A percentile compares a stretch with the other conserved stretches of the same genome.
These are phyloP conservation scores for Mixornis gularis DNA, from an alignment of 2,113 vertebrate genomes.

Conservation along the genomic window DNA sequence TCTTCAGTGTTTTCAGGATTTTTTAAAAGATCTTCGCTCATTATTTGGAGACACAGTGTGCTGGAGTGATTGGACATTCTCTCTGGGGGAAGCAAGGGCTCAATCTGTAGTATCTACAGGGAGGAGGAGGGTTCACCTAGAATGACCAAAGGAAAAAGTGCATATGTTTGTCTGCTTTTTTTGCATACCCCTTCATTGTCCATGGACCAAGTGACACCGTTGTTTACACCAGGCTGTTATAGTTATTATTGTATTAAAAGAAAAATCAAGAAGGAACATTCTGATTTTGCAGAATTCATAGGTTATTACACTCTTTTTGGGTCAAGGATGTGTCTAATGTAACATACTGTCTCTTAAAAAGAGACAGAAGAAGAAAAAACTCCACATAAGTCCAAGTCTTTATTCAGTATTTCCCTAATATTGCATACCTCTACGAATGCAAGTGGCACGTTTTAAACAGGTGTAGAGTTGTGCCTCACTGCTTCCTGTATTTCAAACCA, in stretches of 20 bases:
- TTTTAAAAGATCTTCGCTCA: background rate
- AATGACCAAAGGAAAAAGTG: background rate
- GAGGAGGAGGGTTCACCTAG: background rate
- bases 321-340: background rate
- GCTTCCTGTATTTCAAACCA: constrained; percentile 16
- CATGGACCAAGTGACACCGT: background rate
- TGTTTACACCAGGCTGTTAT: background rate
- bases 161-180: background rate
- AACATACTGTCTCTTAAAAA: background rate
- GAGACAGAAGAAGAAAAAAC: background rate
- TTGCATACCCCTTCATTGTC: background rate
- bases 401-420: background rate
- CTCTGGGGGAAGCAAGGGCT: background rate
- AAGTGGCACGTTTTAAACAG: background rate
- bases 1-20: background rate
- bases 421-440: background rate
- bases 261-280: background rate
- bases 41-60: background rate
- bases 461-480: constrained; percentile 25
- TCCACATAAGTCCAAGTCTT: background rate
- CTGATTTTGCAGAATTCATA: background rate
- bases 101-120: background rate
- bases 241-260: background rate
- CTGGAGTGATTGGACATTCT: background rate
- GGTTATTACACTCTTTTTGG: background rate